A percentile compares a stretch with the other conserved stretches of the same genome.
phyloP scores from a whole-genome alignment of 2,113 vertebrate species.

The Edolisoma coerulescens region DNA sequence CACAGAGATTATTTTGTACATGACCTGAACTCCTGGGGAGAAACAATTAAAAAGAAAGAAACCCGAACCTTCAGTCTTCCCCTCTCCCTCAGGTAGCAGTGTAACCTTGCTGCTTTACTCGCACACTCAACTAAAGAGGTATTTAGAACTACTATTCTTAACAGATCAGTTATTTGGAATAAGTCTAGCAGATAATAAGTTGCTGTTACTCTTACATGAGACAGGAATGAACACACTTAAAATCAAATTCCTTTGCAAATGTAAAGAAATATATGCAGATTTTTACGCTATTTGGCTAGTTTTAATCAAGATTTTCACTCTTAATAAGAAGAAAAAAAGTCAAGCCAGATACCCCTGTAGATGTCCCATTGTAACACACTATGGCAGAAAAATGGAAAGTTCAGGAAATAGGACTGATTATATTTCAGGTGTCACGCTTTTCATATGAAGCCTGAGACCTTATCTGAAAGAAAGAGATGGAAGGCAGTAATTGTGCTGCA shows the following conservation, averaged over 20 bases:
- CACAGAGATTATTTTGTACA: neutral
- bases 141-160: slow-evolving; percentile 31
- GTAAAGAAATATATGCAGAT: neutral
- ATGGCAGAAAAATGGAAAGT: neutral
- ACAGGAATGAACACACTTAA: neutral
- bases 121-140: neutral
- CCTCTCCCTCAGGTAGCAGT: neutral
- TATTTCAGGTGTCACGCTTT: neutral
- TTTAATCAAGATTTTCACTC: neutral
- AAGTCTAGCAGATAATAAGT: neutral
- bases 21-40: neutral
- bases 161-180: slow-evolving; percentile 1
- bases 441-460: neutral
- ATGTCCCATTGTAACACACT: neutral
- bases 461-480: neutral
- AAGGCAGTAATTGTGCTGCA: neutral
- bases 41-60: neutral
- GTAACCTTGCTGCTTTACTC: neutral
- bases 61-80: neutral
- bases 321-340: neutral
- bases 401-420: neutral
- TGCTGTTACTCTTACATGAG: neutral
- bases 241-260: neutral
- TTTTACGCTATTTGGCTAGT: neutral
- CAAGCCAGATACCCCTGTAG: neutral